phyloP scores from a whole-genome alignment of 2,888 invertebrate genomes.

The Diarsia mendica region DNA sequence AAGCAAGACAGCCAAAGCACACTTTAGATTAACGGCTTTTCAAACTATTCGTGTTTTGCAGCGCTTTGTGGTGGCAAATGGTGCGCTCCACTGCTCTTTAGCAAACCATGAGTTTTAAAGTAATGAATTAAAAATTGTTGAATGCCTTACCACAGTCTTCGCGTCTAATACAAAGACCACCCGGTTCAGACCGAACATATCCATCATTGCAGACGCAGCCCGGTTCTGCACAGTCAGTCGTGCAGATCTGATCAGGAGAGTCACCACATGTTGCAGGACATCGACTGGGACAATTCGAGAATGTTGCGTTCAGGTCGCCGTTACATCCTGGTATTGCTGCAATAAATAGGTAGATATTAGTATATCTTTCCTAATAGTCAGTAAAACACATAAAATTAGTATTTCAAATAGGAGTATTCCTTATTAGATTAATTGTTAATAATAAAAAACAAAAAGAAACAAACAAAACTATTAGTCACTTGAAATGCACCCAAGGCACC shows the following conservation, averaged over 20 bases:
- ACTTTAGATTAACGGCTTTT: background rate
- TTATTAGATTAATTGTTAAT: too few species aligned
- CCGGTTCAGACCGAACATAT: slow-evolving; percentile 57
- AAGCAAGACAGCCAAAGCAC: background rate
- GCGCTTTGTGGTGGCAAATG: background rate
- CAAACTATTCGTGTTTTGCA: background rate
- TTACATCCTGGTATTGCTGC: slow-evolving; percentile 41
- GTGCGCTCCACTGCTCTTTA: too few species aligned
- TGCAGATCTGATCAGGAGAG: slow-evolving; percentile 52
- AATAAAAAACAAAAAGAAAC: too few species aligned
- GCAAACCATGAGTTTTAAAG: too few species aligned
- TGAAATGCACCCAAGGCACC: background rate
- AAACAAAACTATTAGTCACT: background rate
- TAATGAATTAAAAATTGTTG: background rate
- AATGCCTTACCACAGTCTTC: slow-evolving; percentile 54
- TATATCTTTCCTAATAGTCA: background rate
- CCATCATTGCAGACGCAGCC: slow-evolving; percentile 72
- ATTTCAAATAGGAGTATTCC: too few species aligned
- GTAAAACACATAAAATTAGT: background rate
- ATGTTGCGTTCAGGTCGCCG: slow-evolving; percentile 69
- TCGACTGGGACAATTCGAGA: slow-evolving; percentile 61
- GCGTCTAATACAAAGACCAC: slow-evolving; percentile 64
- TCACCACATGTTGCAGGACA: slow-evolving; percentile 66
- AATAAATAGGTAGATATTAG: background rate
- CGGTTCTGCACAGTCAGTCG: slow-evolving; percentile 35